These are phyloP conservation scores for Phragmatobia fuliginosa DNA, from an alignment of 2,888 invertebrate species.

Conservation along the genomic window DNA sequence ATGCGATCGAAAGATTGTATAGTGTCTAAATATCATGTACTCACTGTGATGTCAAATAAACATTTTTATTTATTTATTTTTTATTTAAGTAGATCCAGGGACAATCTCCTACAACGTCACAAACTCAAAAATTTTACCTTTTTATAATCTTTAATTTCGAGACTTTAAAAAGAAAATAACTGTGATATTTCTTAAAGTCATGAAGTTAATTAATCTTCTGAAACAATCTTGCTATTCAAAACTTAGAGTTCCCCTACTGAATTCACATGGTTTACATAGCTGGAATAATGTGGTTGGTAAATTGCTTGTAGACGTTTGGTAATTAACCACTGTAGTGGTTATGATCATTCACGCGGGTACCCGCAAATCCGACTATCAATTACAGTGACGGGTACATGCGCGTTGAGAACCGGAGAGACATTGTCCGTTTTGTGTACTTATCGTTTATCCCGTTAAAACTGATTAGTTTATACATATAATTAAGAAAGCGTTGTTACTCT, in stretches of 20 bases:
- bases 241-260: not conserved
- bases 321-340: slow-evolving; percentile 76
- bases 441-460: not conserved
- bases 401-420: slow-evolving; percentile 36
- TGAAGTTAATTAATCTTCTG: too few relatives aligned
- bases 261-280: slow-evolving; percentile 42
- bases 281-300: slow-evolving; percentile 64
- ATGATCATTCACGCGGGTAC: slow-evolving; percentile 78
- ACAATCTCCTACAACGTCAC: too few relatives aligned
- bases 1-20: too few relatives aligned
- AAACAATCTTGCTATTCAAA: not conserved
- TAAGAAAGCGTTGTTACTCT: not conserved
- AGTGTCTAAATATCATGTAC: too few relatives aligned
- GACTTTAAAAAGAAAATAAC: not conserved
- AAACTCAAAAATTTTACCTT: too few relatives aligned
- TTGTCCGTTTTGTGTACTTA: slow-evolving; percentile 33
- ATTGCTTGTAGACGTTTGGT: slow-evolving; percentile 61
- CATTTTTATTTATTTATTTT: too few relatives aligned
- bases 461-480: not conserved
- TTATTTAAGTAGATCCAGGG: too few relatives aligned
- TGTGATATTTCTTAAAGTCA: not conserved
- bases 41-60: too few relatives aligned
- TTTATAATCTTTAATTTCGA: not conserved
- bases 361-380: slow-evolving; percentile 75
- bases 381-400: slow-evolving; percentile 74